Evolutionary conservation across 2,113 vertebrate genomes (phyloP), one percentile per base, ranked within the genome.

Genomic region (Amphiprion ocellaris): DNA sequence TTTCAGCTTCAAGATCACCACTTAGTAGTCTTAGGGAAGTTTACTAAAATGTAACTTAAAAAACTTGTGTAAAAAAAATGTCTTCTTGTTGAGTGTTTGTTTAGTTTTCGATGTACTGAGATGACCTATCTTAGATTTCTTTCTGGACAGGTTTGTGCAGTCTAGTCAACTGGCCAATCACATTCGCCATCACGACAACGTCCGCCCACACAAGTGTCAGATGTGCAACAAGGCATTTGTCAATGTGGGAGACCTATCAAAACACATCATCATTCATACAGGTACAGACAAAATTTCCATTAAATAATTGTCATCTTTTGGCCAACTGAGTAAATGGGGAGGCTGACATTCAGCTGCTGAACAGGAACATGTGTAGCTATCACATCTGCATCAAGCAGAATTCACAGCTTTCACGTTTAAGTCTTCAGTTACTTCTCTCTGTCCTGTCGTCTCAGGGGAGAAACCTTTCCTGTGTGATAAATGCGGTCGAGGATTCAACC

Each of bases 121-220:
- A 33, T 33, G 41, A 44, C 41, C 14, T 39, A 2, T 56, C 37
- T 60, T 8, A 3, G 70, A 1, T 85, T 19, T 83, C 4, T 72
- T 26, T 65, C 47, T 61, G 14, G 67, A 16, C 84, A 99, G 98
- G 83, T 99, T 99, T 0, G 97, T 99, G 11, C 98, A 99, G 85
- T 99, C 98, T 5, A 99, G 98, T 91, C 98, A 99, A 67, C 74
- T 99, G 87, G 98, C 98, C 90, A 99, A 99, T 92, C 98, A 99
- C 94, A 99, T 99, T 63, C 97, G 98, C 2, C 98, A 99, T 87
- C 98, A 99, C 0, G 98, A 99, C 86, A 99, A 99, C 21, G 98
- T 99, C 89, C 97, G 98, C 1, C 98, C 98, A 0, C 98, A 99
- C 91, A 97, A 97, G 62, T 99, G 98, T 93, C 97, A 95, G 0